These are phyloP conservation scores for Neopelma chrysocephalum DNA, from an alignment of 2,797 vertebrate species.

Conservation along the genomic window DNA sequence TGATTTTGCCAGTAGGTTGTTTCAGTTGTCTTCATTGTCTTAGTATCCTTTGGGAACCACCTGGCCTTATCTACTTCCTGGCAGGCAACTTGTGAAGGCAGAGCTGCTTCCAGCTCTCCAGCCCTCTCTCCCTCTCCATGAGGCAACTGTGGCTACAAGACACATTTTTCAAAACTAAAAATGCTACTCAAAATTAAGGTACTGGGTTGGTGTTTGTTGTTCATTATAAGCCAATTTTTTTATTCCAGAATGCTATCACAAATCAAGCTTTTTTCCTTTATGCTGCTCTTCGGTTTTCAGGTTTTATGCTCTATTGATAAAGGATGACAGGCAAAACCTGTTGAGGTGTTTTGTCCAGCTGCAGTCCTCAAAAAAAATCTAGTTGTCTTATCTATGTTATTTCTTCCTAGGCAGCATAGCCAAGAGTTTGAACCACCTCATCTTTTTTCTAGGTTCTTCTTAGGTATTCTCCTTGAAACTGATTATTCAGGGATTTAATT, in stretches of 20 bases:
- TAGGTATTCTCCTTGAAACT: neutral
- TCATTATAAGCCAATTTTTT: neutral
- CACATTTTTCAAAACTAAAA: neutral
- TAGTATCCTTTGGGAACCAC: neutral
- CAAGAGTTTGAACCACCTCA: neutral
- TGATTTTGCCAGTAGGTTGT: neutral
- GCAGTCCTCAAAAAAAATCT: neutral
- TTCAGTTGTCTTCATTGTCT: neutral
- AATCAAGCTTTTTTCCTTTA: neutral
- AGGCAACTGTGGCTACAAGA: neutral
- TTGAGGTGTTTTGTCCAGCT: neutral
- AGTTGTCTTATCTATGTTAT: neutral
- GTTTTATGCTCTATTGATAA: neutral
- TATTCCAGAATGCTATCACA: neutral
- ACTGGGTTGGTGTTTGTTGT: neutral
- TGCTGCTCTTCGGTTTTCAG: neutral
- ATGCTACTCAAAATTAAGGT: neutral
- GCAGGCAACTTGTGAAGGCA: neutral
- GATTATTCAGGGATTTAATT: neutral
- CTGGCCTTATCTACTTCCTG: neutral
- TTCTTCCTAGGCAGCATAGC: neutral
- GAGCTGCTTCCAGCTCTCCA: neutral
- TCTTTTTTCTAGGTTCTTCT: neutral
- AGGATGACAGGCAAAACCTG: neutral
- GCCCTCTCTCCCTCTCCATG: neutral